Evolutionary conservation across 2,888 invertebrate genomes (phyloP), one percentile per base, ranked within the genome.

Genomic region (Caenorhabditis sp.): DNA sequence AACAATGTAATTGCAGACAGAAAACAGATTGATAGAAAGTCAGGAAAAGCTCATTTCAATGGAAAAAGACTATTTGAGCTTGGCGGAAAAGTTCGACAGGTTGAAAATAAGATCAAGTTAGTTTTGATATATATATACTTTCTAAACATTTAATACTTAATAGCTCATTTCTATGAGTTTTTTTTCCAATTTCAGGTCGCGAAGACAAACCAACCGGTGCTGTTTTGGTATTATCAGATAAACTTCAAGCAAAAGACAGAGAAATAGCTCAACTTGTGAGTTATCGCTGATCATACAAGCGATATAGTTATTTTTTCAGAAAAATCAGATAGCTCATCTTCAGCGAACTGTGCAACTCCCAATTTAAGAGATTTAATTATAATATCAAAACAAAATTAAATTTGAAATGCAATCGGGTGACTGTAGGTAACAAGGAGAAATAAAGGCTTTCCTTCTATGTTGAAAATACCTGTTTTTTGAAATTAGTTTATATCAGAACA

Each of bases 171-270:
- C n/a, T n/a, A n/a, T n/a, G n/a, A n/a, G n/a, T n/a, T n/a, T n/a
- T n/a, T n/a, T n/a, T n/a, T n/a, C n/a, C n/a, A n/a, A n/a, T n/a
- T n/a, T n/a, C 63, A 17, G 63, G 56, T 17, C 36, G 69, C 14
- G 77, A 78, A 5, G 76, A 74, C 14, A 66, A 63, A 38, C 65
- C 69, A 4, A 59, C 70, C 12, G 80, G 77, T 7, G 80, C 80
- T 1, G 73, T 86, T 20, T 68, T 75, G 2, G 70, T 85, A n/a
- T 69, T 85, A 20, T 75, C 74, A 1, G 85, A 85, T 61, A 85
- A 85, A 65, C 63, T 85, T 17, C 65, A 65, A 25, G 84, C 82
- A 0, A 85, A 84, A 59, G 84, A 85, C 60, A 61, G 76, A 53
- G 85, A 85, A 75, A 78, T 85, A 53, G 63, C 69, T 66, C 73